phyloP scores from a whole-genome alignment of 2,888 invertebrate species.

The Ctena decussata region DNA sequence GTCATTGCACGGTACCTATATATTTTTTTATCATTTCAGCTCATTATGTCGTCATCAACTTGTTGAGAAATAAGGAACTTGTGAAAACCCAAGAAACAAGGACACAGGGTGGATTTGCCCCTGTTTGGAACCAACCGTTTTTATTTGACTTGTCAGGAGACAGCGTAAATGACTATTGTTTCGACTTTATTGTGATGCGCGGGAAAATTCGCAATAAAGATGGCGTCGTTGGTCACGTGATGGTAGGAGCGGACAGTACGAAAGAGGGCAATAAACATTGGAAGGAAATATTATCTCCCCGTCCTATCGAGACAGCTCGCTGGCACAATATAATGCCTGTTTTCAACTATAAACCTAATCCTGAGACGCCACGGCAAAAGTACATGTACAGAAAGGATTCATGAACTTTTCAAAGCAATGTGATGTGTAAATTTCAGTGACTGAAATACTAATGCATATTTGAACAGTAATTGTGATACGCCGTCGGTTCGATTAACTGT shows the following conservation, averaged over 20 bases:
- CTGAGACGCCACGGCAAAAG: neutral
- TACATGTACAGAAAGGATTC: neutral
- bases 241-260: constrained; percentile 71
- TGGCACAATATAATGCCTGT: constrained; percentile 79
- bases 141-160: constrained; percentile 74
- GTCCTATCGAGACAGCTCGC: constrained; percentile 71
- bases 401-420: neutral
- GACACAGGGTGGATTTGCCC: constrained; percentile 69
- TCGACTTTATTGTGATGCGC: constrained; percentile 79
- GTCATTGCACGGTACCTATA: too few species aligned
- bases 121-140: constrained; percentile 82
- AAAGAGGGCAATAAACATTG: constrained; percentile 75
- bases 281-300: constrained; percentile 73
- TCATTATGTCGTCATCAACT: constrained; percentile 76
- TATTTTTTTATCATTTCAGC: constrained; percentile 63
- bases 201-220: constrained; percentile 76
- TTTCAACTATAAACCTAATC: constrained; percentile 52
- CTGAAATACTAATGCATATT: too few species aligned
- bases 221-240: constrained; percentile 78
- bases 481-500: too few species aligned
- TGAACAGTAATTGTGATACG: too few species aligned
- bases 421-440: neutral
- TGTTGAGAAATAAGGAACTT: constrained; percentile 63
- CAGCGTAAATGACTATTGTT: constrained; percentile 57
- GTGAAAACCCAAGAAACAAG: constrained; percentile 71